Percentiles rank a stretch among this genome's conserved stretches.
Conservation (phyloP, 2,797 vertebrate genomes). For the Sebastes vulpes region DNA sequence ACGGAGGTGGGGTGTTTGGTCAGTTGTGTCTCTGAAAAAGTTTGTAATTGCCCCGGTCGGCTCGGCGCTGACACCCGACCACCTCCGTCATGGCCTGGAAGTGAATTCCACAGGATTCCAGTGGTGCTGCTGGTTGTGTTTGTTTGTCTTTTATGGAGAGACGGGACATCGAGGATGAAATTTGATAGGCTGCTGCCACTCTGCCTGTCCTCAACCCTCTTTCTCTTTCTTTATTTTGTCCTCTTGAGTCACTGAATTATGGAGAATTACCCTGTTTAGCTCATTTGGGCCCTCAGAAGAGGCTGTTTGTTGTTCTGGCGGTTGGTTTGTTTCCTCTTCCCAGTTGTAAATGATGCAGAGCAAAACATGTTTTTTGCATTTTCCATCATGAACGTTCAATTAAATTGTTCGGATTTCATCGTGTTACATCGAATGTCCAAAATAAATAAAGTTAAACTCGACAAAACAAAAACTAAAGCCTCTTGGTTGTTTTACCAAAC, state of each 20-base stretch:
- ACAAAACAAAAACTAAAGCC: constrained; percentile 34
- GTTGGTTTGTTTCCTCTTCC: constrained; percentile 47
- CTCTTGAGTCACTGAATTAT: constrained; percentile 49
- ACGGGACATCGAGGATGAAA: constrained; percentile 52
- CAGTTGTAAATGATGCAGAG: constrained; percentile 24
- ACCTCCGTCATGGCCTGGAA: constrained; percentile 53
- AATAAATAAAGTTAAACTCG: constrained; percentile 52
- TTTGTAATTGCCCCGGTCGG: constrained; percentile 32
- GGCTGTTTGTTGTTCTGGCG: constrained; percentile 47
- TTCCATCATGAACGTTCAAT: constrained; percentile 18
- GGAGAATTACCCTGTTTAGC: constrained; percentile 65
- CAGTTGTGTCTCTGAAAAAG: constrained; percentile 26
- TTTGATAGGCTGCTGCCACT: constrained; percentile 49
- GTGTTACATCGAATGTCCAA: constrained; percentile 4
- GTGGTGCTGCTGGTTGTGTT: constrained; percentile 65
- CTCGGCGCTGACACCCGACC: constrained; percentile 38
- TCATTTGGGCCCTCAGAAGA: constrained; percentile 38
- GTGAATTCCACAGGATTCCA: constrained; percentile 63
- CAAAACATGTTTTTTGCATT: not conserved
- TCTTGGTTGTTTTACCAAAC: constrained; percentile 40
- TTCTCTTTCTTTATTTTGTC: not conserved
- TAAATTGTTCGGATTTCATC: constrained; percentile 18
- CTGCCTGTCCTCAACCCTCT: constrained; percentile 2
- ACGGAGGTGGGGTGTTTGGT: constrained; percentile 31
- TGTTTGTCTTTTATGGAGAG: constrained; percentile 76